Evolutionary conservation across 2,888 invertebrate species (phyloP), one percentile per base, ranked within the genome.

Genomic region (Smittia sp.): DNA sequence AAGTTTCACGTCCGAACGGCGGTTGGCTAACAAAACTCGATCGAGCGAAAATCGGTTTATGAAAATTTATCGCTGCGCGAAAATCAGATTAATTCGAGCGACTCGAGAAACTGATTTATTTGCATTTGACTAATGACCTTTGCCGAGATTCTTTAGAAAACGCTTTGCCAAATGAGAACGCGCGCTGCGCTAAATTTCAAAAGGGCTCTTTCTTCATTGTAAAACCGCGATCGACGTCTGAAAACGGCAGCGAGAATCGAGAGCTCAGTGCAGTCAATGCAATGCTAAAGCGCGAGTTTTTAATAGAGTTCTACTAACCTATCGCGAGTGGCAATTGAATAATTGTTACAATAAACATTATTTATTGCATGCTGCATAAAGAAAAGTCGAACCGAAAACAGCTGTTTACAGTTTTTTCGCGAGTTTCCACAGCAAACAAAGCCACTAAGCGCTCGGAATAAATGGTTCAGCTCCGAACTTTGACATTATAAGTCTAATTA

Each of bases 401-500:
- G 66, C 66, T 66, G 32, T 66, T 66, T 63, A 63, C 63, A 63
- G 27, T 66, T 66, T 18, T 66, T 63, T 63, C 25, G 25, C 63
- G 22, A 58, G 18, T 24, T 63, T 63, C n/a, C 39, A 24, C n/a
- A 7, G 25, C n/a, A 32, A 32, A 38, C 66, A 39, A 63, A 9
- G 62, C 22, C 9, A 9, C 15, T 13, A 20, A 63, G 39, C 1
- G 13, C 63, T 63, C 27, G 9, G 20, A 66, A 20, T 39, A 66
- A 38, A 38, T 32, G 38, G 39, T 39, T 25, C 20, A 66, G 4
- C 4, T 66, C 15, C 66, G 66, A 66, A 66, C 66, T 66, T 66
- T 66, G 66, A 66, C 66, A 39, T 66, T 66, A 39, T 66, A 66
- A 66, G 66, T 38, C 66, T 66, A 66, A 66, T 66, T 66, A 66